Base-by-base conservation (phyloP, 2,888 invertebrate species). In the Stegana nigrithorax region DNA sequence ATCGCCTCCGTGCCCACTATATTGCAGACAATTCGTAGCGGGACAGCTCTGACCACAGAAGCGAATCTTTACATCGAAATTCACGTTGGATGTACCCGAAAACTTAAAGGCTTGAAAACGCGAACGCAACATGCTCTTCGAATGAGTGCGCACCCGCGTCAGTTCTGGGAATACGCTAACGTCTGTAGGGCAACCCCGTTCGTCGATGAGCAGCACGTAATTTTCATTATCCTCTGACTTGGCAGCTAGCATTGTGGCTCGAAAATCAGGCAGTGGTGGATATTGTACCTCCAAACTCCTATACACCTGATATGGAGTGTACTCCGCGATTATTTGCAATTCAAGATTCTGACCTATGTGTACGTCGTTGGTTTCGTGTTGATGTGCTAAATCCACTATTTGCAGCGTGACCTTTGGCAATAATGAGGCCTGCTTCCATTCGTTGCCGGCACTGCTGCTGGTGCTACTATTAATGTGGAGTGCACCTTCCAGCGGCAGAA, bases 31-130 rank as follows among this genome's bases (percentile, higher is more conserved):
- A 67, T 87, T 85, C 6, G 92, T 91, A 75, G 89, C 88, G 19
- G 88, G 87, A 80, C 95, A 95, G 1, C 64, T 68, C 1, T 87
- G 86, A n/a, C 90, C 87, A 79, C 95, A 96, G 83, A 94, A 94
- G 67, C 92, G 91, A 10, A 95, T 91, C 84, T 93, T 91, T 1
- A 94, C 90, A 73, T 92, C 91, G 80, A 96, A 95, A 67, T 92
- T 88, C 0, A 95, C 93, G 5, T 93, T 88, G 27, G 92, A 90
- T n/a, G 94, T 93, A 10, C 92, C 90, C 0, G 93, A 91, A 85
- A 96, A 96, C 68, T 95, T 93, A 84, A 96, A 96, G 0, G 95
- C 95, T 78, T 92, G 91, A 83, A 94, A 95, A 19, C 88, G 88
- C 3, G 90, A 89, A 0, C 88, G 85, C 17, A 93, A 83, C 45